Evolutionary conservation across 2,113 vertebrate genomes (phyloP).

Genomic region (Tiliqua scincoides): DNA sequence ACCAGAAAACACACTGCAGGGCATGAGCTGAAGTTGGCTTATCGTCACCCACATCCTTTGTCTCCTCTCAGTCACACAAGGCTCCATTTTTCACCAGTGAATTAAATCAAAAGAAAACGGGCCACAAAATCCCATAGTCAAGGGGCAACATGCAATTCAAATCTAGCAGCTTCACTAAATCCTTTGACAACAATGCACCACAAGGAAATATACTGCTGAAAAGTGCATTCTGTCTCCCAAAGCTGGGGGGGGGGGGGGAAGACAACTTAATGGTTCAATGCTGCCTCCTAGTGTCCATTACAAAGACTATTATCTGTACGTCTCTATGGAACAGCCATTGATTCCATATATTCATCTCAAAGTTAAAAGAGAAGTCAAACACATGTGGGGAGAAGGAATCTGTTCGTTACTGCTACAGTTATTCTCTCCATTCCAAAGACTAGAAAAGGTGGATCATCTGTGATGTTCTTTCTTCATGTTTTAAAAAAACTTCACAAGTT

Average conservation of each 20-base stretch:
- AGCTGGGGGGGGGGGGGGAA: no score
- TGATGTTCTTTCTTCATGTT: not conserved
- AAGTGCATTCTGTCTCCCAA: no score
- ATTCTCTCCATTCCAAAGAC: not conserved
- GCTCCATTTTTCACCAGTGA: not conserved
- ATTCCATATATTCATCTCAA: not conserved
- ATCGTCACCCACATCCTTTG: not conserved
- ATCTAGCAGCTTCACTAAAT: not conserved
- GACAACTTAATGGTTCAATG: conserved; percentile 26
- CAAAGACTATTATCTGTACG: not conserved
- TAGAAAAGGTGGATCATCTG: not conserved
- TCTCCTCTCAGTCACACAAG: not conserved
- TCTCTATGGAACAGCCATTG: not conserved
- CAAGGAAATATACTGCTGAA: not conserved
- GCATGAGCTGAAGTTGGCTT: not conserved
- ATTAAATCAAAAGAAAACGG: not conserved
- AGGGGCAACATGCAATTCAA: not conserved
- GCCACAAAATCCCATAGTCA: no score
- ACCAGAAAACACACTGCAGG: not conserved
- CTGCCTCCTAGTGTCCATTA: conserved; percentile 65
- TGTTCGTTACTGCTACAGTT: not conserved
- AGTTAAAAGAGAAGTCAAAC: not conserved
- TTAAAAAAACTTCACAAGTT: not conserved
- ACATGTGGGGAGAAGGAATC: not conserved
- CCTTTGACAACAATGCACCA: not conserved